Base-by-base conservation (phyloP, 2,888 invertebrate species). In the Drosophila recens region DNA sequence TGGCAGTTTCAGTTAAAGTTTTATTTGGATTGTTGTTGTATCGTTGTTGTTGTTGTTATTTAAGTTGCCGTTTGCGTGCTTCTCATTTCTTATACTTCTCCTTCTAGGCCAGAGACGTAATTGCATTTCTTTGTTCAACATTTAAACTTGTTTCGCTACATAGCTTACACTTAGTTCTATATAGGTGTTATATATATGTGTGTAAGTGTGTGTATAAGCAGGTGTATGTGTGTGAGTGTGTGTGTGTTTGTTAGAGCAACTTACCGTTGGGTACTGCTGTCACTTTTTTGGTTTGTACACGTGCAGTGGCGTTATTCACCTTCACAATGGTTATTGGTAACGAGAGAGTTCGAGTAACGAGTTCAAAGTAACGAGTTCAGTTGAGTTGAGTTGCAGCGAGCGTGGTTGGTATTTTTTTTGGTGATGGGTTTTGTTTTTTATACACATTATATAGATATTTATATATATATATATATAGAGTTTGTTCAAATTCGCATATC, bases 301-400 rank as follows among this genome's bases (percentile, higher is more conserved):
- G 95, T 91, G 99, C 99, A 91, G 99, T 99, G 90, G 99, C 99
- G 95, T 99, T 99, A 95, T 99, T 99, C 93, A 99, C 98, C 98
- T 98, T 95, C 93, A 87, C 87, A 87, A 75, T 90, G 85, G 80
- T 77, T 76, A 76, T 77, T 87, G 61, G 73, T 71, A 84, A 84
- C 83, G 76, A 88, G 66, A 80, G 42, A 58, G 56, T 51, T 52
- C 62, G 54, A 59, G 43, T 43, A 58, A 75, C 72, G 70, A 75
- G 70, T 75, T 46, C 38, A 53, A 34, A 72, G 63, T 77, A 57
- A 71, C 51, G 79, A 72, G 72, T 66, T 65, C 49, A 59, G 59
- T 75, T 78, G 52, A 67, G 74, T 84, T 85, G 75, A 79, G 75
- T 82, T 82, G 79, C 80, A 80, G 76, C 79, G 82, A 82, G 79